These are phyloP conservation scores for Amblyraja radiata DNA, from an alignment of 2,797 vertebrate genomes.

Conservation along the genomic window DNA sequence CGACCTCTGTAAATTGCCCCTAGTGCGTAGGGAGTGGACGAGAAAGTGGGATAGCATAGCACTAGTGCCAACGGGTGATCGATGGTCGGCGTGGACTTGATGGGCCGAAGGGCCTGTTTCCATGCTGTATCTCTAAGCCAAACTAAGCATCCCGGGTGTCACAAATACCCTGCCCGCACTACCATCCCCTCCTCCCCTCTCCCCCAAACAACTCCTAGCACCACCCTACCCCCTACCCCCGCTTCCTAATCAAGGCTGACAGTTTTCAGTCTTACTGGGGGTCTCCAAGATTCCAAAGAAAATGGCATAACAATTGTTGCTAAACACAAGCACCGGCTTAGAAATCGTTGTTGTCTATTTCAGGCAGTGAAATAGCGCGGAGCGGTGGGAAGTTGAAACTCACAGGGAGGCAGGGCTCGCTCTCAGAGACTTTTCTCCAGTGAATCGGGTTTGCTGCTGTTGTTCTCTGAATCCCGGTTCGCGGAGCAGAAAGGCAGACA, in stretches of 20 bases:
- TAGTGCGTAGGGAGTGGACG: too few species aligned
- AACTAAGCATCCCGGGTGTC: background rate
- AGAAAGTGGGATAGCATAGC: too few species aligned
- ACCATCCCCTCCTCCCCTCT: background rate
- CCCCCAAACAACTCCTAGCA: background rate
- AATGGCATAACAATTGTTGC: background rate
- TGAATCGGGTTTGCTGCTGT: background rate
- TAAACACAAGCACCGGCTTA: background rate
- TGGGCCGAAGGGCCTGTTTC: too few species aligned
- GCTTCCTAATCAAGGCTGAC: background rate
- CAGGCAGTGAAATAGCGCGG: background rate
- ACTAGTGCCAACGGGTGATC: too few species aligned
- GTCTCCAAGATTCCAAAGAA: background rate
- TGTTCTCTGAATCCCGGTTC: background rate
- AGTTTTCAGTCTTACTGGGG: background rate
- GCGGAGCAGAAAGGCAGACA: slow-evolving; percentile 32
- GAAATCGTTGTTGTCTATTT: background rate
- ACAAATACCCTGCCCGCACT: background rate
- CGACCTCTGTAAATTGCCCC: too few species aligned
- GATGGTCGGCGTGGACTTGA: too few species aligned
- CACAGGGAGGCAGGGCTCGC: background rate
- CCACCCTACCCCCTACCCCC: background rate
- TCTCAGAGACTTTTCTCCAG: background rate
- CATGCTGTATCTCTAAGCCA: too few species aligned
- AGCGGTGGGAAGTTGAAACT: background rate